Evolutionary conservation across 2,797 vertebrate species (phyloP).

Genomic region (Pangasius mekongensis): DNA sequence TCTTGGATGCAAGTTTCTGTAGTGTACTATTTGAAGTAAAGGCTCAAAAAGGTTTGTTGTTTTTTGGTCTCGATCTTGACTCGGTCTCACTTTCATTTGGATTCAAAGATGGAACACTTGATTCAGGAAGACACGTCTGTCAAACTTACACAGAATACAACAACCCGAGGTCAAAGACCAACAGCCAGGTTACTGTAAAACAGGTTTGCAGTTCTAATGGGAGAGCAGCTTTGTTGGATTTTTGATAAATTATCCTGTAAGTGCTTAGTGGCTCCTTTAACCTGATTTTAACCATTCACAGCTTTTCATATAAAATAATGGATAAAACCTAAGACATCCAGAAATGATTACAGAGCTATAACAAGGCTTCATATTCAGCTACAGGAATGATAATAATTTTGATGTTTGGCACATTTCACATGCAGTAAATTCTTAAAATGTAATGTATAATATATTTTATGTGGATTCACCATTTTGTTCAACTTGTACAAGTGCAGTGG

Average conservation of each 20-base stretch:
- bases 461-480: no score
- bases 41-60: no score
- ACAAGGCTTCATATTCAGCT: not conserved
- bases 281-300: not conserved
- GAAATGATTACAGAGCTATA: not conserved
- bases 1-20: not conserved
- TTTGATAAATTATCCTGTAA: not conserved
- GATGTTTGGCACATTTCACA: not conserved
- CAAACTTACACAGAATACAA: not conserved
- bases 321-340: not conserved
- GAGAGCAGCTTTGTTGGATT: not conserved
- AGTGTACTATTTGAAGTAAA: not conserved
- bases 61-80: no score
- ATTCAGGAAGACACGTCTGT: not conserved
- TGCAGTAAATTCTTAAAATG: not conserved
- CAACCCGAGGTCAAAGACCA: not conserved
- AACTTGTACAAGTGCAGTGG: not conserved
- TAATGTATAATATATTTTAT: not conserved
- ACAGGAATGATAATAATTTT: not conserved
- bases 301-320: not conserved
- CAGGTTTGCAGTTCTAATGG: not conserved
- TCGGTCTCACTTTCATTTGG: no score
- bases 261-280: not conserved
- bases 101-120: not conserved
- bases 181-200: not conserved